Base-by-base conservation (phyloP, 2,797 vertebrate genomes). In the Leptodactylus fallax region DNA sequence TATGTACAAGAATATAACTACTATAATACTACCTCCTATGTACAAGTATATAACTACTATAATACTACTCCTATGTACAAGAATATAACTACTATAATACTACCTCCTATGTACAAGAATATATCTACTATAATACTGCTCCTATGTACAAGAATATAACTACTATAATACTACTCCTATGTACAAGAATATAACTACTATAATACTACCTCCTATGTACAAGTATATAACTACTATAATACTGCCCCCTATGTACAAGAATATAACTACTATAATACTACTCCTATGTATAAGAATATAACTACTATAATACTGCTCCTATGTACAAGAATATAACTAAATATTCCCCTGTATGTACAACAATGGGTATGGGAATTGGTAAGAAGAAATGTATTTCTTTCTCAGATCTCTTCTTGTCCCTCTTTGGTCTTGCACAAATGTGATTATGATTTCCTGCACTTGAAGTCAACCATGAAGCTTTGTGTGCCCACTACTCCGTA, bases 11-110 rank as follows among this genome's bases (percentile, higher is more conserved):
- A 69, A 69, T 69, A 69, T 27, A 69, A 27, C 13, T 27, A 69
- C 65, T 69, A 69, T 27, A 69, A 69, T 74, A 74, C 71, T 74
- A 7, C 71, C 71, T 11, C 71, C 71, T 49, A 47, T 47, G 12
- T 74, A 74, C 71, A 74, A 21, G 71, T 47, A 74, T 74, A 47
- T 49, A 74, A 21, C 45, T 74, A 74, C 45, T 74, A 74, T 74
- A 69, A 69, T 36, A 69, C 65, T 69, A 23, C 65, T n/a, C 61
- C n/a, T 63, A 63, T 63, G n/a, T 63, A 63, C n/a, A 63, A 63
- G 61, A 63, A 63, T 63, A 63, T 63, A 63, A 23, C 61, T 23
- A n/a, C 61, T 63, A 63, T 63, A 23, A 63, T 23, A 63, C 61
- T 63, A 19, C n/a, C n/a, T 23, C 61, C 61, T 11, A n/a, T 63